These are phyloP conservation scores for Cyprinodon variegatus DNA, from an alignment of 2,113 vertebrate genomes.

Conservation along the genomic window DNA sequence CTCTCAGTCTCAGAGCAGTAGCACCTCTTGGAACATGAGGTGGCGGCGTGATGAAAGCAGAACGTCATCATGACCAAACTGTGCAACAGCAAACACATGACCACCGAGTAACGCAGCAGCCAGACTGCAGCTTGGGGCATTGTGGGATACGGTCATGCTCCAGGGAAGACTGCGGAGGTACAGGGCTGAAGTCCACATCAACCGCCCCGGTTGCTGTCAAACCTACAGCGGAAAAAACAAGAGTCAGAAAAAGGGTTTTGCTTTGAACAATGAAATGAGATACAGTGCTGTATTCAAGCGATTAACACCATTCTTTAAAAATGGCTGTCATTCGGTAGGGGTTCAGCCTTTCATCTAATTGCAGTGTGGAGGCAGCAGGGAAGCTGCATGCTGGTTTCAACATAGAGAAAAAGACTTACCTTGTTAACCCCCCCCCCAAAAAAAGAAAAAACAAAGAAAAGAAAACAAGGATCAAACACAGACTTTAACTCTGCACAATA, in stretches of 20 bases:
- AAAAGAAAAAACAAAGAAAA: conserved; percentile 26
- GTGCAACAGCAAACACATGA: conserved; percentile 86
- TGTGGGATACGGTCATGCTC: conserved; percentile 67
- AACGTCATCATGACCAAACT: conserved; percentile 87
- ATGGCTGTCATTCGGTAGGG: conserved; percentile 43
- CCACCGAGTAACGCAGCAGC: conserved; percentile 79
- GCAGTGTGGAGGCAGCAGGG: conserved; percentile 45
- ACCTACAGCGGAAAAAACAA: conserved; percentile 59
- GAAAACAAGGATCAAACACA: conserved; percentile 46
- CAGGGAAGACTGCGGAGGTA: conserved; percentile 53
- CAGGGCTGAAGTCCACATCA: conserved; percentile 52
- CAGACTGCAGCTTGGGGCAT: conserved; percentile 75
- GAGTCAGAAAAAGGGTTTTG: conserved; percentile 1
- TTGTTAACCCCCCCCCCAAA: conserved; percentile 2
- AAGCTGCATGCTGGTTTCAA: conserved; percentile 36
- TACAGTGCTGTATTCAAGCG: not conserved
- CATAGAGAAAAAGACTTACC: conserved; percentile 8
- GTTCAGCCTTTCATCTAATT: conserved; percentile 51
- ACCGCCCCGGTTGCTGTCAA: conserved; percentile 51
- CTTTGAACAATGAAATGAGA: conserved; percentile 8
- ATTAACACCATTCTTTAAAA: conserved; percentile 32
- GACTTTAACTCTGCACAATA: conserved; percentile 50
- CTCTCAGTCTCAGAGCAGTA: conserved; percentile 89
- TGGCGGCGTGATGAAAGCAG: conserved; percentile 77
- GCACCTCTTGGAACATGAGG: conserved; percentile 86